These are phyloP conservation scores for Gallinago media DNA, from an alignment of 2,113 vertebrate species.

Conservation along the genomic window DNA sequence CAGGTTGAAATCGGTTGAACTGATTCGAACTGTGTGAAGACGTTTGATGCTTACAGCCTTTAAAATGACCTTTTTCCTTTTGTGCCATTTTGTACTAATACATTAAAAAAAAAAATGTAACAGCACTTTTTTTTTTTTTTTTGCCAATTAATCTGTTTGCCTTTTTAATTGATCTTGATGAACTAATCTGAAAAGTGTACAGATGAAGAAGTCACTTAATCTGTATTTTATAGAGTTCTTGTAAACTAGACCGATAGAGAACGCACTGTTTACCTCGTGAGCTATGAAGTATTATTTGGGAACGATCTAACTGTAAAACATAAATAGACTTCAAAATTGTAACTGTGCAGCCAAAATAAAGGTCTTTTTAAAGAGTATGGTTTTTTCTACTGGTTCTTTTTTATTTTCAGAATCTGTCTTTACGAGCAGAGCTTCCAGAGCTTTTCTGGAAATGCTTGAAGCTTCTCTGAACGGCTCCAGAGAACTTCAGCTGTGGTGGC, in stretches of 20 bases:
- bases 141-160: slow-evolving; percentile 62
- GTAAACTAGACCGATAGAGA: slow-evolving; percentile 40
- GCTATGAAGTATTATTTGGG: slow-evolving; percentile 53
- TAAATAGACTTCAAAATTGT: slow-evolving; percentile 39
- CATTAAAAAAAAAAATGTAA: slow-evolving; percentile 60
- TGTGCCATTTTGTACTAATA: slow-evolving; percentile 67
- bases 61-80: slow-evolving; percentile 38
- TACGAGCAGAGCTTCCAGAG: background rate
- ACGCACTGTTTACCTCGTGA: slow-evolving; percentile 57
- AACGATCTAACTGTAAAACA: slow-evolving; percentile 57
- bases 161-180: slow-evolving; percentile 66
- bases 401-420: background rate
- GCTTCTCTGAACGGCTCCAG: background rate
- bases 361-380: slow-evolving; percentile 47
- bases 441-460: background rate
- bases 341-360: slow-evolving; percentile 75
- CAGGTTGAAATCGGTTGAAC: background rate
- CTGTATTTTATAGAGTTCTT: slow-evolving; percentile 75
- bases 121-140: background rate
- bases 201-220: slow-evolving; percentile 26
- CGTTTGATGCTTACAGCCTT: background rate
- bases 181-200: slow-evolving; percentile 67
- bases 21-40: background rate
- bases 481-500: background rate
- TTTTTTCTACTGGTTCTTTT: background rate